Evolutionary conservation across 2,797 vertebrate species (phyloP), one percentile per base, ranked within the genome.

Genomic region (Crypturellus tataupa): DNA sequence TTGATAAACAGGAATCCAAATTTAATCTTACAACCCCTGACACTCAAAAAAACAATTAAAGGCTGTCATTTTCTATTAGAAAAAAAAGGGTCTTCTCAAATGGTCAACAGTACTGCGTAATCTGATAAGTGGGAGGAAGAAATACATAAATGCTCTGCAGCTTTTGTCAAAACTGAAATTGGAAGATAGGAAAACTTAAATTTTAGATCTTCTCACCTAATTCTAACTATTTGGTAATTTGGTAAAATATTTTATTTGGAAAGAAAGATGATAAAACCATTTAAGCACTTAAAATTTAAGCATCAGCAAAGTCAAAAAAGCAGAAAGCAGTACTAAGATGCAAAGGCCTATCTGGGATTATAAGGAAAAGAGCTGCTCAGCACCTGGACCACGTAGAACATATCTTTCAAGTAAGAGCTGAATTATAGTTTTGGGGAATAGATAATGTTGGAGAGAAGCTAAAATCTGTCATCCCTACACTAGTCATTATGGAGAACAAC

Each of bases 361-460:
- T 8, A 69, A 65, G 17, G 25, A 9, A 72, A 73, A 49, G 60
- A 51, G 37, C 51, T 71, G 82, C 58, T 80, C 55, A 93, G 15
- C 13, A 18, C 7, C 40, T 10, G 8, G 62, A 77, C 78, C 21
- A 55, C 10, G 31, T 80, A 90, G 24, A 77, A 70, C 25, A 87
- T 0, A 40, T 72, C 29, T 82, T 92, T 76, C 65, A 84, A 91
- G 75, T 33, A 16, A 71, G 95, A 79, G 87, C 59, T 85, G 87
- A 89, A 59, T 80, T 92, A 56, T 89, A 23, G 39, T 62, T 95
- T 81, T 77, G 31, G 56, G 71, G 53, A 80, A 29, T 4, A 80
- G 56, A 69, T 4, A 63, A 86, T 72, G 91, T 80, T 79, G 82
- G 40, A 87, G 17, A 40, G 33, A 91, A 91, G 72, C 72, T 89